phyloP scores from a whole-genome alignment of 1,140 invertebrate genomes.

The Uloborus diversus region DNA sequence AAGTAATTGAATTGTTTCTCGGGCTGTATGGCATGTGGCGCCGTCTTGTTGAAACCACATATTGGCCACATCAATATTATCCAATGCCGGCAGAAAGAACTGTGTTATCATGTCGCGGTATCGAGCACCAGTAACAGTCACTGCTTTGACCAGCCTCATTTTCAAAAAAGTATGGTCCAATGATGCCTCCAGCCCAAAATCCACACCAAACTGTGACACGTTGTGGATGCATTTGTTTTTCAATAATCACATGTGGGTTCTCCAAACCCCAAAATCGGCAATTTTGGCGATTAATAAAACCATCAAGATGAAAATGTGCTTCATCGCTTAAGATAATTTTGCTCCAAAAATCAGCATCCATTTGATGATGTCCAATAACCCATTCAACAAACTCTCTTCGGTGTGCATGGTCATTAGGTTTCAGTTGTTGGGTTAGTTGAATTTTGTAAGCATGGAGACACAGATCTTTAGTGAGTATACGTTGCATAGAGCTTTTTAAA shows the following conservation, averaged over 20 bases:
- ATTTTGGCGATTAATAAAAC: neutral
- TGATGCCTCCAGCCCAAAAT: conserved; percentile 20
- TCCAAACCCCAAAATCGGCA: neutral
- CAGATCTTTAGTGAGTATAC: neutral
- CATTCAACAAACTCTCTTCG: too few species aligned
- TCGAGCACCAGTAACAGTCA: too few species aligned
- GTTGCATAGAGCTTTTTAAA: conserved; percentile 27
- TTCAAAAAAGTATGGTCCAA: conserved; percentile 51
- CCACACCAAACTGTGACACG: conserved; percentile 41
- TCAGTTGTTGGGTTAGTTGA: too few species aligned
- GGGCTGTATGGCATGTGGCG: neutral
- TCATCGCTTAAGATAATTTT: too few species aligned
- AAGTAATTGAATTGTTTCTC: neutral
- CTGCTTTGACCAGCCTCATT: too few species aligned
- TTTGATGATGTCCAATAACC: conserved; percentile 6
- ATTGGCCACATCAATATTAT: too few species aligned
- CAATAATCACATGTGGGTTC: neutral
- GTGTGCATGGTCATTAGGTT: too few species aligned
- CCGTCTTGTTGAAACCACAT: too few species aligned
- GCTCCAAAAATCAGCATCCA: neutral
- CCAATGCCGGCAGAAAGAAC: neutral
- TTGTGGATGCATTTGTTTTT: conserved; percentile 6
- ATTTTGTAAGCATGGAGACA: conserved; percentile 43
- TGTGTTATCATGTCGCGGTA: too few species aligned
- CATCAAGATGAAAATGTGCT: neutral